A percentile compares a stretch with the other conserved stretches of the same genome.
These are phyloP conservation scores for Falcaria lacertinaria DNA, from an alignment of 2,888 invertebrate genomes.

Conservation along the genomic window DNA sequence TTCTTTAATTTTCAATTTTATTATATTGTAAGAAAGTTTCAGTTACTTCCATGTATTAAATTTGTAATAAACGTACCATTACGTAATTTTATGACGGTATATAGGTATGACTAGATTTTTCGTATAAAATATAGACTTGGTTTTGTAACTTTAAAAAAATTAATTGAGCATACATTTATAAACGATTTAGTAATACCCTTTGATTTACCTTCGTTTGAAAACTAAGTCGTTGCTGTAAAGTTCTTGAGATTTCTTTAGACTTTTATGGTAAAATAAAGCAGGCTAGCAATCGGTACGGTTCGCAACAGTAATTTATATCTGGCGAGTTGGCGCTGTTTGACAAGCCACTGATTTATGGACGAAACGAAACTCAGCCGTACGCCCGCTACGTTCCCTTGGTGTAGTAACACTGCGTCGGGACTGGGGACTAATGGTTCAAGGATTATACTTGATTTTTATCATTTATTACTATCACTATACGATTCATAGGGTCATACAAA, in stretches of 20 bases:
- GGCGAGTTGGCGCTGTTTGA: slow-evolving; percentile 53
- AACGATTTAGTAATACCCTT: too few relatives aligned
- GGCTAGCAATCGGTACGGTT: slow-evolving; percentile 21
- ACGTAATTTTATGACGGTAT: too few relatives aligned
- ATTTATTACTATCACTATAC: too few relatives aligned
- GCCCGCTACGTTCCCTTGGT: background rate
- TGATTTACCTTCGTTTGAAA: background rate
- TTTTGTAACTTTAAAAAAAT: too few relatives aligned
- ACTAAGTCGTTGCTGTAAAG: too few relatives aligned
- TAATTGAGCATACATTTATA: too few relatives aligned
- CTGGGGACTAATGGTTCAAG: background rate
- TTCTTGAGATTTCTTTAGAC: slow-evolving; percentile 7
- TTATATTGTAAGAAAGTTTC: background rate
- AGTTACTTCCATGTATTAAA: background rate
- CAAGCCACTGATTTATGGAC: slow-evolving; percentile 58
- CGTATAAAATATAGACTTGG: too few relatives aligned
- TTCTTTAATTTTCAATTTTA: background rate
- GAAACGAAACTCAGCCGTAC: slow-evolving; percentile 13
- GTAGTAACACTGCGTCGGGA: background rate
- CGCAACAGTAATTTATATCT: slow-evolving; percentile 55
- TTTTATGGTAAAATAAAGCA: slow-evolving; percentile 27
- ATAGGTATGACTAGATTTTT: too few relatives aligned
- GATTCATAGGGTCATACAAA: too few relatives aligned
- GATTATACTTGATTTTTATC: too few relatives aligned
- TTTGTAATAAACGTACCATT: too few relatives aligned